A percentile compares a stretch with the other conserved stretches of the same genome.
Conservation (phyloP, 23 tunicate genomes). For the Aplidium turbinatum region DNA sequence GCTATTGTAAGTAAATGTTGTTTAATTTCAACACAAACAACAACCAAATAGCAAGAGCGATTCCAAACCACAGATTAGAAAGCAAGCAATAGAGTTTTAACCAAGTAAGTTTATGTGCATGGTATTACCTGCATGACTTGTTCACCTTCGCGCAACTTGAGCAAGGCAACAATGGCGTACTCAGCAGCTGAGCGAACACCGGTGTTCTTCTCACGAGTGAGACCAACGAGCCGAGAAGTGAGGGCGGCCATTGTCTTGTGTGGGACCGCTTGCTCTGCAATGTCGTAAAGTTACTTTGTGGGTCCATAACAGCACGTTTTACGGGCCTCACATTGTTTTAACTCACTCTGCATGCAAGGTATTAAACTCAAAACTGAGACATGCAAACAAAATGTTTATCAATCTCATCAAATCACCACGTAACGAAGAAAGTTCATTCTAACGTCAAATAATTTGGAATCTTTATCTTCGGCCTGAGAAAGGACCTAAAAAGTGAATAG, state of each 20-base stretch:
- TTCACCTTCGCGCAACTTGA: conserved; percentile 44
- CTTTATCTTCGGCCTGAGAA: no score
- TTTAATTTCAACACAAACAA: neutral
- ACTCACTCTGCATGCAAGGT: no score
- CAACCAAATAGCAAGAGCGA: neutral
- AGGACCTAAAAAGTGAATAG: no score
- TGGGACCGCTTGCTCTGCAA: conserved; percentile 22
- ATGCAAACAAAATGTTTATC: neutral
- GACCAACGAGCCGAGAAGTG: conserved; percentile 28
- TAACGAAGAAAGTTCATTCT: no score
- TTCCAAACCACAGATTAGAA: neutral
- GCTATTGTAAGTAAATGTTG: neutral
- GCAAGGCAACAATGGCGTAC: conserved; percentile 44
- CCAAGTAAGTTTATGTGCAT: neutral
- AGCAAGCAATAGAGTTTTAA: neutral
- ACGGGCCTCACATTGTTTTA: no score
- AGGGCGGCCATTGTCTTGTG: conserved; percentile 17
- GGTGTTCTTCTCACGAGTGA: conserved; percentile 82
- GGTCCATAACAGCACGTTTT: no score
- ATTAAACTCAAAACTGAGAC: no score
- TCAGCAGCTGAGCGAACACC: conserved; percentile 72
- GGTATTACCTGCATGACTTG: conserved; percentile 34
- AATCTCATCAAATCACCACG: neutral
- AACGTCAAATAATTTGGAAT: no score
- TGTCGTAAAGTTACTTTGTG: no score